Base-by-base conservation (phyloP, 2,113 vertebrate genomes). In the Pao palembangensis region DNA sequence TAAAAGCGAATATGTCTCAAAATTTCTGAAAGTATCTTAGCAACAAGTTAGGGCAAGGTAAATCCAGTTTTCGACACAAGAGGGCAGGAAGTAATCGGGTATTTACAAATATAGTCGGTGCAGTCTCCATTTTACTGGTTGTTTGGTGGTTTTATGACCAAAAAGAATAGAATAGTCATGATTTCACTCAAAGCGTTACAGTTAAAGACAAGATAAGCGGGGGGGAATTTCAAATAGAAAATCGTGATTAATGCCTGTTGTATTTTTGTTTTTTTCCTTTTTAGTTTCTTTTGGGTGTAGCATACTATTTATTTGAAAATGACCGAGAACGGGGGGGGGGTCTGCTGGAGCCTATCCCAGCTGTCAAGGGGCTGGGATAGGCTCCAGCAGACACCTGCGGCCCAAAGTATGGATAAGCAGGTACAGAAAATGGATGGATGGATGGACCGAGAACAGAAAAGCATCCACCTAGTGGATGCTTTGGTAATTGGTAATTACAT, bases 401-500 rank as follows among this genome's bases (percentile, higher is more conserved):
- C n/a, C n/a, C n/a, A n/a, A n/a, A n/a, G n/a, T n/a, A n/a, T n/a
- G n/a, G n/a, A n/a, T n/a, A n/a, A n/a, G n/a, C n/a, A n/a, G n/a
- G n/a, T n/a, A n/a, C n/a, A n/a, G n/a, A n/a, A n/a, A n/a, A n/a
- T n/a, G n/a, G n/a, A n/a, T n/a, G n/a, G n/a, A n/a, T n/a, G n/a
- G n/a, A n/a, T n/a, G n/a, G 21, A 18, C 50, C 25, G 31, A 44
- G 18, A 46, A 12, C 6, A 42, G 19, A 55, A 71, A 70, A 34
- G 2, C 49, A 61, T 64, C 60, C 2, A 57, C 66, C 67, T n/a
- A n/a, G n/a, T n/a, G n/a, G n/a, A n/a, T n/a, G n/a, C n/a, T n/a
- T n/a, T n/a, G n/a, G n/a, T n/a, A n/a, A n/a, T 14, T 64, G 50
- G 55, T 84, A 79, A 85, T 87, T 81, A 76, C 64, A 79, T 51